phyloP scores from a whole-genome alignment of 2,113 vertebrate species.

The Crocuta crocuta region DNA sequence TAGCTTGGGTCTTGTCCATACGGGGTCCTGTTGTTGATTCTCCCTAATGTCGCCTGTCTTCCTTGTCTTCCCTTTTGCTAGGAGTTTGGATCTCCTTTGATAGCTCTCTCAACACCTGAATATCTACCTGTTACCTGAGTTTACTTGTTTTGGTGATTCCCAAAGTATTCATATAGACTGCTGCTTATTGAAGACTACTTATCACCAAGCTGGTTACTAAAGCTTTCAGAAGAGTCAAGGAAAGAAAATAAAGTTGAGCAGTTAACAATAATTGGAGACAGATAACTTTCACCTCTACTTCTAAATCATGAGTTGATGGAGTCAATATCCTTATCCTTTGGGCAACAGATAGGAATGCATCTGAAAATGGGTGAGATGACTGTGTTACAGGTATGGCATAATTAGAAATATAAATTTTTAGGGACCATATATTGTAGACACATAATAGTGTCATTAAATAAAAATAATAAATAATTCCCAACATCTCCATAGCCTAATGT shows the following conservation, averaged over 20 bases:
- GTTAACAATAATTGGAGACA: background rate
- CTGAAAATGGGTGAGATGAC: background rate
- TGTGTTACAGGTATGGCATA: background rate
- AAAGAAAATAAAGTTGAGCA: background rate
- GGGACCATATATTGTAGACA: background rate
- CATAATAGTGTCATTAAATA: background rate
- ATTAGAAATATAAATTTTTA: background rate
- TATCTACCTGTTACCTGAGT: background rate
- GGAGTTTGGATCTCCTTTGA: background rate
- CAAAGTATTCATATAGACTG: background rate
- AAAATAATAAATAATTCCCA: background rate
- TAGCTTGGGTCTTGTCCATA: background rate
- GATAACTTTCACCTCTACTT: background rate
- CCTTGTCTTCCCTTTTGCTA: background rate
- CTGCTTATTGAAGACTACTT: background rate
- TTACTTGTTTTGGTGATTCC: background rate
- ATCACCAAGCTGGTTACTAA: background rate
- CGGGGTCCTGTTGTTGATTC: background rate
- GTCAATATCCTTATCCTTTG: background rate
- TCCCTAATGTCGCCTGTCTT: background rate
- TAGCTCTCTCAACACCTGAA: background rate
- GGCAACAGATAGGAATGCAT: background rate
- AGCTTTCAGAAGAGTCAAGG: background rate
- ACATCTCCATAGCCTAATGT: background rate
- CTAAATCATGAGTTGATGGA: background rate